Conservation (phyloP, 1,140 invertebrate genomes). For the Lasioglossum baleicum region DNA sequence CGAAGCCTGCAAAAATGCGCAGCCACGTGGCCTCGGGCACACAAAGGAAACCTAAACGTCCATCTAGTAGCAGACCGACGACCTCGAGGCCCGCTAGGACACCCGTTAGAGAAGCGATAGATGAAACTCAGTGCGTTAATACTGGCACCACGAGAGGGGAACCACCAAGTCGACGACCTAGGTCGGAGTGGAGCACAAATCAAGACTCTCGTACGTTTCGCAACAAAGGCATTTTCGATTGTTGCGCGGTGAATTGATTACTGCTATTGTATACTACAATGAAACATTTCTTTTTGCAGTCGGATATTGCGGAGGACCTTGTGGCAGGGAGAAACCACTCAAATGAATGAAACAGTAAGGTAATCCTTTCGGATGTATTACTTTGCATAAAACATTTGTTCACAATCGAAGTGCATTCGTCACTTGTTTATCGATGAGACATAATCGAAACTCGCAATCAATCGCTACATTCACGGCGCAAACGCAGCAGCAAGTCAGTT, state of each 20-base stretch:
- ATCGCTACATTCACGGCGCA: slow-evolving; percentile 2
- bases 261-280: no score
- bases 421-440: no score
- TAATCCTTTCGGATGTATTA: not conserved
- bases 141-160: fast-evolving
- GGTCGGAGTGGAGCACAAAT: not conserved
- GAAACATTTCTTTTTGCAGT: not conserved
- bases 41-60: not conserved
- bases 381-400: no score
- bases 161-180: not conserved
- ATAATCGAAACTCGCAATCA: not conserved
- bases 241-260: not conserved
- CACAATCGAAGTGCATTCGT: no score
- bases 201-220: no score
- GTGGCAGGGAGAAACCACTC: not conserved
- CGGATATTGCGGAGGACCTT: not conserved
- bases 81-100: no score
- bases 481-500: not conserved
- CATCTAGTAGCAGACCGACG: no score
- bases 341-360: not conserved
- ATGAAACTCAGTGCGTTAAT: not conserved
- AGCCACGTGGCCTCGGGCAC: not conserved
- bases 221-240: no score
- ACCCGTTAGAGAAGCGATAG: not conserved
- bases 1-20: not conserved